Base-by-base conservation (phyloP, 1,140 invertebrate genomes). In the Carcinoscorpius rotundicauda region DNA sequence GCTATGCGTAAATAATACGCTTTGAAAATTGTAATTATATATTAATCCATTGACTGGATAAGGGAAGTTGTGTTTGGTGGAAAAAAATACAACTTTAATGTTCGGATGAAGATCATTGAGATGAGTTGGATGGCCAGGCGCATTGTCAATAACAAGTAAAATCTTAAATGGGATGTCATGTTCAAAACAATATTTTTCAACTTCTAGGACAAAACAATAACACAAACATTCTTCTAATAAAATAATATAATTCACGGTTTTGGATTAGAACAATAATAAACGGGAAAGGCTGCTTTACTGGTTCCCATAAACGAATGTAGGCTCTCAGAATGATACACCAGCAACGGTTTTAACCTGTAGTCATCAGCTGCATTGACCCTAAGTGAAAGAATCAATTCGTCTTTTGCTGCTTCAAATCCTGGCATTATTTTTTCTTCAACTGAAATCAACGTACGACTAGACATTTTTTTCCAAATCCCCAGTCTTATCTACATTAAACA, bases 1-100 rank as follows among this genome's bases (percentile, higher is more conserved):
- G 50, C 52, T 9, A 48, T 49, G 10, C 61, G 51, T 29, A 50
- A 4, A 51, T 62, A 58, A 55, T 53, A 61, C 29, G 29, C 29
- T 69, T 76, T 76, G n/a, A 75, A 71, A 55, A 66, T 70, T 10
- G 64, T 70, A 65, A 80, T 81, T 52, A 78, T 75, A n/a, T 74
- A 76, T 71, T 77, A 75, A 71, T 80, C 76, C 73, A 80, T 76
- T n/a, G 77, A 75, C 68, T 81, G 78, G 6, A 81, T 64, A 58
- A 76, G 68, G 49, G 73, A 70, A 49, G 77, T 80, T 9, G 75
- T 75, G 68, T 81, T 80, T 52, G 76, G 70, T 52, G 79, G 77
- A 51, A 80, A 70, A 71, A 76, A 80, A 11, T 0, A 73, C 71
- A 4, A 78, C 64, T 70, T 73, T 76, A 5, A 81, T 71, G 68